Evolutionary conservation across 2,888 invertebrate genomes (phyloP).

Genomic region (Creontiades dilutus): DNA sequence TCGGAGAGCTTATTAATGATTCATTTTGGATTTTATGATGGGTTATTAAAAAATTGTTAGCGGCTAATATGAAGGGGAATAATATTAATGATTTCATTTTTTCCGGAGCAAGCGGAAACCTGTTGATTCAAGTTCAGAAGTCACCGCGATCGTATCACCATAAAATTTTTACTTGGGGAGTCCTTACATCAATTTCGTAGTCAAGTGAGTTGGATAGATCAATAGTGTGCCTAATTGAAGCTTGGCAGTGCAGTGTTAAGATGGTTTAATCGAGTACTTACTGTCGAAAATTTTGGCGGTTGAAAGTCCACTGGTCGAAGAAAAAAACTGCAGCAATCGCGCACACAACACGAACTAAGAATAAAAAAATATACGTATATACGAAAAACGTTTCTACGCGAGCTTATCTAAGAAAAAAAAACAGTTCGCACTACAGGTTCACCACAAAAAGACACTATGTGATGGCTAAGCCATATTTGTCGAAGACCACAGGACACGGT

Average conservation of each 20-base stretch:
- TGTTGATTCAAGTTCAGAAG: not conserved
- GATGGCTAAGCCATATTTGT: constrained; percentile 59
- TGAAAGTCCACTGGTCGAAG: constrained; percentile 46
- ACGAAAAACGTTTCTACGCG: not conserved
- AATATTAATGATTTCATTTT: too few relatives aligned
- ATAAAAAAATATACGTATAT: not conserved
- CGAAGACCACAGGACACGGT: constrained; percentile 68
- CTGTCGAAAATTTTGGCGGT: constrained; percentile 70
- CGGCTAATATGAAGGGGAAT: too few relatives aligned
- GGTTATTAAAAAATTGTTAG: too few relatives aligned
- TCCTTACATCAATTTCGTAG: not conserved
- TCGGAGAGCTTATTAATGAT: too few relatives aligned
- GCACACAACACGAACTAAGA: constrained; percentile 60
- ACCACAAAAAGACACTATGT: constrained; percentile 55
- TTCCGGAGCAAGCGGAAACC: not conserved
- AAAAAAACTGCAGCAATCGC: constrained; percentile 51
- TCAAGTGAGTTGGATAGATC: not conserved
- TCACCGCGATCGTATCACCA: not conserved
- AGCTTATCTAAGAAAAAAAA: constrained; percentile 9
- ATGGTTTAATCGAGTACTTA: constrained; percentile 15
- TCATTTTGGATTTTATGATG: too few relatives aligned
- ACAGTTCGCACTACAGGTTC: constrained; percentile 59
- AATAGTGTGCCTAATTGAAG: not conserved
- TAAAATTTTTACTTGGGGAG: not conserved
- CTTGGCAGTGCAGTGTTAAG: not conserved